Evolutionary conservation across 2,113 vertebrate genomes (phyloP).

Genomic region (Choloepus hoffmanni): DNA sequence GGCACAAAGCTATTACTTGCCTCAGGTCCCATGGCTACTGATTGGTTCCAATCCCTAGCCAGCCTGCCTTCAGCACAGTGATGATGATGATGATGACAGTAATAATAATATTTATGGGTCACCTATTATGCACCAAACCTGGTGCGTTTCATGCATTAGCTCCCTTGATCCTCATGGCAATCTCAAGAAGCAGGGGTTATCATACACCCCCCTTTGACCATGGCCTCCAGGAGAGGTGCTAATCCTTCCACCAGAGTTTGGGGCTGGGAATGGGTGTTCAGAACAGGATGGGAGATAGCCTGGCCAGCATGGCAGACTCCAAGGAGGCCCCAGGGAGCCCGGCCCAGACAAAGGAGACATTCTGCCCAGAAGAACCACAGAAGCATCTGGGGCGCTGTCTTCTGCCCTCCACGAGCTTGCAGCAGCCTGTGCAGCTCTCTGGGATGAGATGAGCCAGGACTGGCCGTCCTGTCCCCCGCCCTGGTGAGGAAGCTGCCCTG

Average conservation of each 20-base stretch:
- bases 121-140: background rate
- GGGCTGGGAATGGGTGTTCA: background rate
- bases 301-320: background rate
- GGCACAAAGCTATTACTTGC: background rate
- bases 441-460: background rate
- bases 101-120: constrained; percentile 12
- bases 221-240: accelerated
- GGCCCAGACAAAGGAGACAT: constrained; percentile 14
- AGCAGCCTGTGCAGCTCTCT: constrained; percentile 62
- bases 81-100: background rate
- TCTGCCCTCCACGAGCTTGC: constrained; percentile 67
- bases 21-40: background rate
- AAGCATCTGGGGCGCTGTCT: constrained; percentile 16
- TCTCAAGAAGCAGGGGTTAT: background rate
- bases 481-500: background rate
- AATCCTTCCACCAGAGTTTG: background rate
- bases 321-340: constrained; percentile 44
- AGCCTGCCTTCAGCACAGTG: background rate
- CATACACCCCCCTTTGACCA: background rate
- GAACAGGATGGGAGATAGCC: background rate
- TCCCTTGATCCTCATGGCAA: constrained; percentile 28
- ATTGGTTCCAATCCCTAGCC: background rate
- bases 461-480: background rate
- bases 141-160: background rate
- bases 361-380: constrained; percentile 67